phyloP scores from a whole-genome alignment of 2,888 invertebrate genomes.

The Coleophora flavipennella region DNA sequence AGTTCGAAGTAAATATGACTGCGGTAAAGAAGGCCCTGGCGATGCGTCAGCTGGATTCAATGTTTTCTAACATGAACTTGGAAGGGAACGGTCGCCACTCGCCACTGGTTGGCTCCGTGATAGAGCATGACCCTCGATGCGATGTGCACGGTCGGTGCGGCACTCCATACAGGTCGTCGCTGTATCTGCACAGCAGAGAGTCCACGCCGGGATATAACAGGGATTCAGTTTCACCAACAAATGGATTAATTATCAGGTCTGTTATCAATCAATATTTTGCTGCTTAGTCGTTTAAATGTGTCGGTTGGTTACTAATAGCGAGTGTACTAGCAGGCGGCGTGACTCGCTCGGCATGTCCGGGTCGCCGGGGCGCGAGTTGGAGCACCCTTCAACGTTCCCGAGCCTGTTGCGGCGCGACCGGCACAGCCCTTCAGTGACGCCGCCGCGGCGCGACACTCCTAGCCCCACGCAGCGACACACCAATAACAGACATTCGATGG shows the following conservation, averaged over 20 bases:
- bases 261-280: constrained; percentile 21
- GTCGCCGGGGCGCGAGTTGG: constrained; percentile 72
- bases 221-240: constrained; percentile 63
- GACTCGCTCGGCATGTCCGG: constrained; percentile 74
- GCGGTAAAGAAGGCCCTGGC: constrained; percentile 76
- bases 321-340: constrained; percentile 61
- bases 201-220: constrained; percentile 73
- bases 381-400: constrained; percentile 82
- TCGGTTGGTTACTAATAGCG: constrained; percentile 12
- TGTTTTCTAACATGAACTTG: constrained; percentile 78
- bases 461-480: constrained; percentile 53
- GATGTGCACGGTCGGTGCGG: constrained; percentile 78
- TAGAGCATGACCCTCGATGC: constrained; percentile 76
- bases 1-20: constrained; percentile 40
- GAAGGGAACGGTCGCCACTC: constrained; percentile 63
- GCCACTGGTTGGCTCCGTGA: constrained; percentile 62
- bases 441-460: constrained; percentile 62
- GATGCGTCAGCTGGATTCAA: constrained; percentile 80
- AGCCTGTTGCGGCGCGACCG: constrained; percentile 76
- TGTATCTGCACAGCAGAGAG: constrained; percentile 61
- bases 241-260: constrained; percentile 62
- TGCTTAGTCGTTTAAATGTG: constrained; percentile 2
- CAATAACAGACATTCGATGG: constrained; percentile 59
- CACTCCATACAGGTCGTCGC: constrained; percentile 56
- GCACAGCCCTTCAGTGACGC: constrained; percentile 59